Evolutionary conservation across 1,140 invertebrate genomes (phyloP).

Genomic region (Apocrypta bakeri): DNA sequence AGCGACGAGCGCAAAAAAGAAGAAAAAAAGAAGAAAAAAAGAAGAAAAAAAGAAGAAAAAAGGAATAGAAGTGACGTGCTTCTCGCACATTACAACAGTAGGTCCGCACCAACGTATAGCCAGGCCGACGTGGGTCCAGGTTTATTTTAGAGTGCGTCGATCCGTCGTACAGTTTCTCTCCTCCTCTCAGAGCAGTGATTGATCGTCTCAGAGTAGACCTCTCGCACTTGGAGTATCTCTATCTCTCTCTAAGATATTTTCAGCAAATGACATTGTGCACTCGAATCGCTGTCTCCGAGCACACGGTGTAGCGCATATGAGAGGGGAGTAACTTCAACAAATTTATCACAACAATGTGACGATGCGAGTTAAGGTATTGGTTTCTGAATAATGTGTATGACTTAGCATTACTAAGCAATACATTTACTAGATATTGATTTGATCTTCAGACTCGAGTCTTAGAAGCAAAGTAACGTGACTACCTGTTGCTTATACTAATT

Average conservation of each 20-base stretch:
- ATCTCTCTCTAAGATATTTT: slow-evolving; percentile 56
- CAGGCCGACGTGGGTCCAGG: slow-evolving; percentile 30
- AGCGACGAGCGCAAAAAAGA: too few relatives aligned
- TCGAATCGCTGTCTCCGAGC: background rate
- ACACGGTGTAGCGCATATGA: background rate
- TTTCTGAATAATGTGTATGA: background rate
- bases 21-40: background rate
- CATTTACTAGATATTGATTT: background rate
- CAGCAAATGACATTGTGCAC: slow-evolving; percentile 55
- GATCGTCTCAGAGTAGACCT: slow-evolving; percentile 57
- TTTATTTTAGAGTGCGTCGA: slow-evolving; percentile 59
- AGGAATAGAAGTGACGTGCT: slow-evolving; percentile 1
- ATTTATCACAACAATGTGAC: slow-evolving; percentile 22
- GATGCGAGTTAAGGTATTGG: background rate
- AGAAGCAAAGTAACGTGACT: too few relatives aligned
- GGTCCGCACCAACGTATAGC: slow-evolving; percentile 48
- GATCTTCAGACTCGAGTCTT: too few relatives aligned
- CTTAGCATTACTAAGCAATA: too few relatives aligned
- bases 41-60: background rate
- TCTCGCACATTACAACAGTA: background rate
- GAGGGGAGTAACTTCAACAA: background rate
- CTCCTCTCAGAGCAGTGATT: slow-evolving; percentile 59
- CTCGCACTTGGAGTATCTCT: too few relatives aligned
- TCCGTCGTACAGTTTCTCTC: slow-evolving; percentile 51
- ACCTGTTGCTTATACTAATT: background rate